Evolutionary conservation across 2,113 vertebrate species (phyloP).

Genomic region (Ellobius talpinus): DNA sequence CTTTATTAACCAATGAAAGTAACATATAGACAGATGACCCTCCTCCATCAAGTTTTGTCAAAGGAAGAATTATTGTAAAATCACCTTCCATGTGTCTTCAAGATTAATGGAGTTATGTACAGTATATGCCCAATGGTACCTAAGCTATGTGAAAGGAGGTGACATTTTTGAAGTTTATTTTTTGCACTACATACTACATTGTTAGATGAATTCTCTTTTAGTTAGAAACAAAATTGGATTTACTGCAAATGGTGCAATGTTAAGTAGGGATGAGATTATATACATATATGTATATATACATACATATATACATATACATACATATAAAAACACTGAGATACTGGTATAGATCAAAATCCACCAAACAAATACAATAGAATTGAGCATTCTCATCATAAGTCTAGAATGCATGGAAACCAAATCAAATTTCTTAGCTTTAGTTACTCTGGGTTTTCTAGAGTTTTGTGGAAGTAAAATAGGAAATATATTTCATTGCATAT

Average conservation of each 20-base stretch:
- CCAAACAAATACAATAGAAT: not conserved
- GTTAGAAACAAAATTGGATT: conserved; percentile 24
- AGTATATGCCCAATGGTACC: not conserved
- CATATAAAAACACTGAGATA: not conserved
- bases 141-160: not conserved
- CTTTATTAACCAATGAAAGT: no score
- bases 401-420: not conserved
- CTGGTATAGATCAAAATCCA: not conserved
- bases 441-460: not conserved
- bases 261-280: not conserved
- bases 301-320: not conserved
- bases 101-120: not conserved
- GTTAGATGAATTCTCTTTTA: not conserved
- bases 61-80: conserved; percentile 9
- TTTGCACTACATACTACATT: not conserved
- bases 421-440: not conserved
- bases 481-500: conserved; percentile 39
- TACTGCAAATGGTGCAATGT: not conserved
- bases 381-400: not conserved
- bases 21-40: no score
- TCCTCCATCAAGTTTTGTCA: no score
- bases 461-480: conserved; percentile 22
- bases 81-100: not conserved
- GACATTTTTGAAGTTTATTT: conserved; percentile 7
- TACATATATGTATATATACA: not conserved